Percentiles rank a stretch among this genome's conserved stretches.
phyloP scores from a whole-genome alignment of 2,888 invertebrate genomes.

The Lithophane leautieri region DNA sequence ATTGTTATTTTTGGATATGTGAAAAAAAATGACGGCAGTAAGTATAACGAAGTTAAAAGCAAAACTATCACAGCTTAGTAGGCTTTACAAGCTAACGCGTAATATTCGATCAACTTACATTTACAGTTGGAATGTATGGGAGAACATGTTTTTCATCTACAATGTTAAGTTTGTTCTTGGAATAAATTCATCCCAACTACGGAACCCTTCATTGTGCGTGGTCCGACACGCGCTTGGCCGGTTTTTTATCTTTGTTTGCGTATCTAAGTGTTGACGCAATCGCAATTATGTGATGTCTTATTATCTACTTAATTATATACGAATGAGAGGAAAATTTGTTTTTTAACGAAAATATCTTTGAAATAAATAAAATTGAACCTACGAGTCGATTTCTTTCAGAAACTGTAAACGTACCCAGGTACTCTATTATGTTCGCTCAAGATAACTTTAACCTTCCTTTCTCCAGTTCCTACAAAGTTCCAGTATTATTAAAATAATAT shows the following conservation, averaged over 20 bases:
- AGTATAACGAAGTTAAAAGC: too few species aligned
- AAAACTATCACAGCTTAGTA: too few species aligned
- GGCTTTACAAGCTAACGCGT: too few species aligned
- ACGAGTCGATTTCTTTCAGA: background rate
- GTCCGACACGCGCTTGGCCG: too few species aligned
- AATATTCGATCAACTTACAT: too few species aligned
- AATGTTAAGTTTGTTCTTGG: too few species aligned
- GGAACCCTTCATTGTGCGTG: too few species aligned
- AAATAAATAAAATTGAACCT: background rate
- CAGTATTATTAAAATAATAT: background rate
- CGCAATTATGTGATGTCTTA: slow-evolving; percentile 21
- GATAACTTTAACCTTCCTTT: background rate
- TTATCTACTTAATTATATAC: background rate
- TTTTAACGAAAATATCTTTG: background rate
- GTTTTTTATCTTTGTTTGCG: slow-evolving; percentile 15
- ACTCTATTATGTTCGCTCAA: background rate
- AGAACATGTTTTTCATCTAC: too few species aligned
- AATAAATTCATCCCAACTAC: too few species aligned
- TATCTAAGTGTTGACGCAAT: slow-evolving; percentile 16
- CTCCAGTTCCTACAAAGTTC: background rate
- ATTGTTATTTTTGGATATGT: too few species aligned
- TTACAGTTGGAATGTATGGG: too few species aligned
- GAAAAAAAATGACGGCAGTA: too few species aligned
- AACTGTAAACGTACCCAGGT: background rate
- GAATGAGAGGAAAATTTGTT: background rate